These are phyloP conservation scores for Trinorchestia longiramus DNA, from an alignment of 1,140 invertebrate genomes.

Conservation along the genomic window DNA sequence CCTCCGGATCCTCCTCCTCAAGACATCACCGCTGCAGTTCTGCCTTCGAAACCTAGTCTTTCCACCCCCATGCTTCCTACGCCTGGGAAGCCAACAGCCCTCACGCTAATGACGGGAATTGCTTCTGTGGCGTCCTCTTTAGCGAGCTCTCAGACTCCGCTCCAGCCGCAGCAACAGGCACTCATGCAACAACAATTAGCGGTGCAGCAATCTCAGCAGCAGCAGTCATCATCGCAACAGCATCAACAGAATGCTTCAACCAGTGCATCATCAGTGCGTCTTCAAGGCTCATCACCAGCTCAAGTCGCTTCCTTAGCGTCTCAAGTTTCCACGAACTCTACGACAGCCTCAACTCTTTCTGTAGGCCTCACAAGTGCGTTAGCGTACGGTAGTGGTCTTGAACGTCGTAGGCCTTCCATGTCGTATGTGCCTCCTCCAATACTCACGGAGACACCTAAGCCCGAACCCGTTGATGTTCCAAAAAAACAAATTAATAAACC, in stretches of 20 bases:
- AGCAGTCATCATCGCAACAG: conserved; percentile 63
- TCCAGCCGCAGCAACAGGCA: conserved; percentile 49
- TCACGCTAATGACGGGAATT: conserved; percentile 66
- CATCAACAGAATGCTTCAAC: conserved; percentile 56
- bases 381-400: conserved; percentile 27
- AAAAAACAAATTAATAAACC: neutral
- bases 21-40: conserved; percentile 56
- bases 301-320: neutral
- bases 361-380: conserved; percentile 33
- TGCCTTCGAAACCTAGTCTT: conserved; percentile 60
- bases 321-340: neutral
- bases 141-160: conserved; percentile 60
- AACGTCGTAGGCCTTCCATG: conserved; percentile 23
- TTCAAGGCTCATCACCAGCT: neutral
- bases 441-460: conserved; percentile 15
- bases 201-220: conserved; percentile 51
- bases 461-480: neutral
- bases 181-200: neutral
- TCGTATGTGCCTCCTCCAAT: conserved; percentile 33
- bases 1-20: conserved; percentile 63
- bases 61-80: conserved; percentile 62
- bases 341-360: neutral
- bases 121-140: conserved; percentile 62
- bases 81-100: conserved; percentile 65
- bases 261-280: neutral